These are phyloP conservation scores for Ochropleura leucogaster DNA, from an alignment of 2,888 invertebrate species.

Conservation along the genomic window DNA sequence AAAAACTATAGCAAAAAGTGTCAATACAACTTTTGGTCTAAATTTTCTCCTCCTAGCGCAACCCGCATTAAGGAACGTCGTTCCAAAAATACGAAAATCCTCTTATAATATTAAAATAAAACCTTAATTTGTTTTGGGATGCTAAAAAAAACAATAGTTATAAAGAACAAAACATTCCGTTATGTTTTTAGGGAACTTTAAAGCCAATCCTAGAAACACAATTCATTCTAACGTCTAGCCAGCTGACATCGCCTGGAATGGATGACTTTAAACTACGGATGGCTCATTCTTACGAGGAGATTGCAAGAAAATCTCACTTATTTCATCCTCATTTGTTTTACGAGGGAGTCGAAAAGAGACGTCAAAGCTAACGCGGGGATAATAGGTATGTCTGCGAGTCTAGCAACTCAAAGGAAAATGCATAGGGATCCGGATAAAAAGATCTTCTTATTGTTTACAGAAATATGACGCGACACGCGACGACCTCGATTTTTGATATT, in stretches of 20 bases:
- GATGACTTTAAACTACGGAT: conserved; percentile 33
- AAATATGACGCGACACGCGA: no score
- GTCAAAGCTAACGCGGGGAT: not conserved
- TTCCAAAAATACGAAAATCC: not conserved
- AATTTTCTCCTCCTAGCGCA: no score
- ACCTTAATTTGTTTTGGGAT: not conserved
- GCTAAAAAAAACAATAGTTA: not conserved
- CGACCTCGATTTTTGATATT: no score
- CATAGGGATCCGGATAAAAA: not conserved
- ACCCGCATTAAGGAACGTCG: no score
- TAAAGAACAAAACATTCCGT: not conserved
- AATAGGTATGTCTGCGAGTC: not conserved
- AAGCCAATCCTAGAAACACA: conserved; percentile 17
- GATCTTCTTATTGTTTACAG: no score
- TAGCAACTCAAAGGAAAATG: not conserved
- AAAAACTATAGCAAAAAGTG: not conserved
- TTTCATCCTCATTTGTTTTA: conserved; percentile 45
- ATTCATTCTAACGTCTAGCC: conserved; percentile 37
- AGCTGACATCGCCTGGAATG: conserved; percentile 46
- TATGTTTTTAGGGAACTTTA: not conserved
- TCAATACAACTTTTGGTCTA: no score
- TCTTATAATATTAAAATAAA: not conserved
- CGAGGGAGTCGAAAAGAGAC: conserved; percentile 8
- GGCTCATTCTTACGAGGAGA: conserved; percentile 30
- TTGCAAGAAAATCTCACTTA: conserved; percentile 41